These are phyloP conservation scores for Neodiprion pinetum DNA, from an alignment of 1,140 invertebrate species.

Conservation along the genomic window DNA sequence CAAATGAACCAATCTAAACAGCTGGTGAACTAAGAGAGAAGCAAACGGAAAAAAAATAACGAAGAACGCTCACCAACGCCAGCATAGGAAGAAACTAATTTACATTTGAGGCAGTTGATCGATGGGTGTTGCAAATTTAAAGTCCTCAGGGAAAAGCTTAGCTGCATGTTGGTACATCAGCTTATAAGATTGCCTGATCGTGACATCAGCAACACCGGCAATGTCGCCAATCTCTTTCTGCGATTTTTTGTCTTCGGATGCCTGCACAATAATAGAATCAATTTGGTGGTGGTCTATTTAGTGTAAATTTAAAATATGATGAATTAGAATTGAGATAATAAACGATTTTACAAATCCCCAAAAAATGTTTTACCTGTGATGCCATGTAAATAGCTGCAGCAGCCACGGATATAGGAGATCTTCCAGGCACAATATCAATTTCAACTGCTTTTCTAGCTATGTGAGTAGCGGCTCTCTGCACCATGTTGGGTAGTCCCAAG, in stretches of 20 bases:
- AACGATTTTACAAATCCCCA: slow-evolving; percentile 15
- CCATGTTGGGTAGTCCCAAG: slow-evolving; percentile 84
- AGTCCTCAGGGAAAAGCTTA: slow-evolving; percentile 95
- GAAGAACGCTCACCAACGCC: not conserved
- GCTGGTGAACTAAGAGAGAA: not conserved
- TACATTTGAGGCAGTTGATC: slow-evolving; percentile 92
- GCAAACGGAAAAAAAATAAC: not conserved
- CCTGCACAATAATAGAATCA: slow-evolving; percentile 61
- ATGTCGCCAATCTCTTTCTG: slow-evolving; percentile 99
- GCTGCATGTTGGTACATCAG: slow-evolving; percentile 94
- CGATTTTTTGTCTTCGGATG: slow-evolving; percentile 92
- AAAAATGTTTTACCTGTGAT: slow-evolving; percentile 74
- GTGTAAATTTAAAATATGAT: slow-evolving; percentile 19
- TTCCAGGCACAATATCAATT: slow-evolving; percentile 96
- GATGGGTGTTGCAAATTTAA: slow-evolving; percentile 94
- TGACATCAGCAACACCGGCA: slow-evolving; percentile 98
- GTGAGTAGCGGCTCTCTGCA: slow-evolving; percentile 95
- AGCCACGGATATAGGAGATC: slow-evolving; percentile 98
- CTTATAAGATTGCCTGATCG: slow-evolving; percentile 97
- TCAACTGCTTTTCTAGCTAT: slow-evolving; percentile 97
- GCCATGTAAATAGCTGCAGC: slow-evolving; percentile 99
- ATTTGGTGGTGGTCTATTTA: slow-evolving; percentile 13
- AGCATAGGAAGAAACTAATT: slow-evolving; percentile 27
- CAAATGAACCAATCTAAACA: not conserved
- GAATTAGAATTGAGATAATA: slow-evolving; percentile 23